These are phyloP conservation scores for Piezodorus guildinii DNA, from an alignment of 1,140 invertebrate species.

Conservation along the genomic window DNA sequence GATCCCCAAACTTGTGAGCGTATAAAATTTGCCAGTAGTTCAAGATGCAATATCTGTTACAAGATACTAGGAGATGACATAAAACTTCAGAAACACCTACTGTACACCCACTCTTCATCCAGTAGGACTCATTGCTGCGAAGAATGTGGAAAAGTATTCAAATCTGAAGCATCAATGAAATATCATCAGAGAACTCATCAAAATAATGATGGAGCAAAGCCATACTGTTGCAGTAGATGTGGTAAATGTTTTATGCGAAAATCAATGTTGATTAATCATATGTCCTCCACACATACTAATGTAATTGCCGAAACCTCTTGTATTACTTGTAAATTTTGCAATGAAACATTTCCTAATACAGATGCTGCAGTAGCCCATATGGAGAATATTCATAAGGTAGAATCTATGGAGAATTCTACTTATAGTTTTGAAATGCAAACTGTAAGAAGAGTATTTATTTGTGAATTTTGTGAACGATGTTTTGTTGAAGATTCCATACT, in stretches of 20 bases:
- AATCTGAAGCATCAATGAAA: constrained; percentile 20
- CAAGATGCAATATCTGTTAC: constrained; percentile 23
- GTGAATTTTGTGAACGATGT: constrained; percentile 27
- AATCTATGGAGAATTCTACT: constrained; percentile 7
- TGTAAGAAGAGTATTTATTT: constrained; percentile 23
- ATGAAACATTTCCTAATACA: constrained; percentile 25
- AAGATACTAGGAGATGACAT: constrained; percentile 24
- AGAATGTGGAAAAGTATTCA: constrained; percentile 27
- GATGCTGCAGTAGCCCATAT: constrained; percentile 23
- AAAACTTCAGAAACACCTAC: constrained; percentile 24
- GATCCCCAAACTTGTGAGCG: constrained; percentile 21
- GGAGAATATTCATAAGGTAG: constrained; percentile 17
- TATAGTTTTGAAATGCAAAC: constrained; percentile 20
- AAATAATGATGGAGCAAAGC: constrained; percentile 19
- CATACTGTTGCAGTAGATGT: constrained; percentile 27
- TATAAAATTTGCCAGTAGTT: constrained; percentile 19
- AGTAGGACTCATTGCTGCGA: constrained; percentile 24
- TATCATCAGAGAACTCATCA: constrained; percentile 25
- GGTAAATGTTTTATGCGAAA: constrained; percentile 26
- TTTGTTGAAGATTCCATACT: constrained; percentile 14
- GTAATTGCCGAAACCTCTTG: constrained; percentile 20
- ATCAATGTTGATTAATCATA: constrained; percentile 26
- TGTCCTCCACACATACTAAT: constrained; percentile 23
- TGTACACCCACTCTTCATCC: constrained; percentile 13
- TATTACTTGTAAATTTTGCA: constrained; percentile 27